Evolutionary conservation across 2,888 invertebrate genomes (phyloP).

Genomic region (Synanthedon vespiformis): DNA sequence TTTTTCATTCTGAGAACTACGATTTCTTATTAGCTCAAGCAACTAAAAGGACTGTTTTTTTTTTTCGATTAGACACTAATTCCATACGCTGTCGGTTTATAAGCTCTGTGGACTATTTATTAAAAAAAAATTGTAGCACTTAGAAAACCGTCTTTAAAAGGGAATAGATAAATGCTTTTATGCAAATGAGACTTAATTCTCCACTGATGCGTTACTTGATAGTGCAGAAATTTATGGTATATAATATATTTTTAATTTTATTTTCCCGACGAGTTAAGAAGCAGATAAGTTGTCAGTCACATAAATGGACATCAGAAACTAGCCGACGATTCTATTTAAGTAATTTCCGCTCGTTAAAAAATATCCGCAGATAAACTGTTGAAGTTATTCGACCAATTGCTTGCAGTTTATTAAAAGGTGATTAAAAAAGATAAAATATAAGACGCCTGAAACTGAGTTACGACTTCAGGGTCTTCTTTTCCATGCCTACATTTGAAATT

Average conservation of each 20-base stretch:
- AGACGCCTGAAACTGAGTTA: no score
- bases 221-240: neutral
- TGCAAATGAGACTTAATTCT: neutral
- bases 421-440: no score
- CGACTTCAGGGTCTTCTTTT: no score
- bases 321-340: no score
- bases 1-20: no score
- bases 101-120: neutral
- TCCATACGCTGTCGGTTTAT: neutral
- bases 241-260: neutral
- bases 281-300: neutral
- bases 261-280: neutral
- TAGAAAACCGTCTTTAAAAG: neutral
- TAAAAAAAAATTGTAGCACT: neutral
- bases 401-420: no score
- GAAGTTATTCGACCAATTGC: no score
- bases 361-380: no score
- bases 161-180: neutral
- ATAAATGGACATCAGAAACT: neutral
- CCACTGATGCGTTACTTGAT: neutral
- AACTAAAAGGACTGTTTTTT: no score
- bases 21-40: no score
- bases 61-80: neutral
- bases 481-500: no score
- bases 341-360: no score